These are phyloP conservation scores for Torymus tubicola DNA, from an alignment of 2,888 invertebrate species.

Conservation along the genomic window DNA sequence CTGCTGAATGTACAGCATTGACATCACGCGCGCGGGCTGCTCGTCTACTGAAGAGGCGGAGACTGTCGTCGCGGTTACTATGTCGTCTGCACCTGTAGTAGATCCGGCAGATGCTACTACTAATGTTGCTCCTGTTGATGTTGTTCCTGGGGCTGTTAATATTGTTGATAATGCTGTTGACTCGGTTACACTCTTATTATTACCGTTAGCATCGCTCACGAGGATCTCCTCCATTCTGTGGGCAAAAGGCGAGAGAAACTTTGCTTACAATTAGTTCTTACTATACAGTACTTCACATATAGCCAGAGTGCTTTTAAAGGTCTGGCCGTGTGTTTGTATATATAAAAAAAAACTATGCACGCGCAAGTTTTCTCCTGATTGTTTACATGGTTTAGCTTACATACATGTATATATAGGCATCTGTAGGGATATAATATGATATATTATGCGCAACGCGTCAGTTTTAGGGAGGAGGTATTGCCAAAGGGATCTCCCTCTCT, in stretches of 20 bases:
- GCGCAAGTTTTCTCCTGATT: too few species aligned
- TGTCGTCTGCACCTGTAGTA: constrained; percentile 21
- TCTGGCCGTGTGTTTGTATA: too few species aligned
- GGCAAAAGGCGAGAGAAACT: constrained; percentile 1
- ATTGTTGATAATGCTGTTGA: constrained; percentile 40
- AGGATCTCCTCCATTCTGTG: constrained; percentile 72
- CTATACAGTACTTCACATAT: too few species aligned
- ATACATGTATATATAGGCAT: too few species aligned
- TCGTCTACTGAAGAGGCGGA: constrained; percentile 59
- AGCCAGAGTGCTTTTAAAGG: too few species aligned
- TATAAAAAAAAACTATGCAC: too few species aligned
- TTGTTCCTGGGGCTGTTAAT: neutral
- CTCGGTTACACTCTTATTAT: constrained; percentile 60
- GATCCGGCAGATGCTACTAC: neutral
- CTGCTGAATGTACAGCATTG: constrained; percentile 71
- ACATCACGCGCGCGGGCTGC: constrained; percentile 68
- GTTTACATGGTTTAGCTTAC: too few species aligned
- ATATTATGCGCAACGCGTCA: too few species aligned
- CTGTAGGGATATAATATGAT: too few species aligned
- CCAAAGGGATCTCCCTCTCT: too few species aligned
- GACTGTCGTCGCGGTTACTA: constrained; percentile 4
- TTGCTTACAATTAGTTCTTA: too few species aligned
- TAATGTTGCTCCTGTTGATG: constrained; percentile 9
- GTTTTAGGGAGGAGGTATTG: too few species aligned
- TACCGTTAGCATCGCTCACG: constrained; percentile 66